phyloP scores from a whole-genome alignment of 2,888 invertebrate genomes.

The Adela reaumurella region DNA sequence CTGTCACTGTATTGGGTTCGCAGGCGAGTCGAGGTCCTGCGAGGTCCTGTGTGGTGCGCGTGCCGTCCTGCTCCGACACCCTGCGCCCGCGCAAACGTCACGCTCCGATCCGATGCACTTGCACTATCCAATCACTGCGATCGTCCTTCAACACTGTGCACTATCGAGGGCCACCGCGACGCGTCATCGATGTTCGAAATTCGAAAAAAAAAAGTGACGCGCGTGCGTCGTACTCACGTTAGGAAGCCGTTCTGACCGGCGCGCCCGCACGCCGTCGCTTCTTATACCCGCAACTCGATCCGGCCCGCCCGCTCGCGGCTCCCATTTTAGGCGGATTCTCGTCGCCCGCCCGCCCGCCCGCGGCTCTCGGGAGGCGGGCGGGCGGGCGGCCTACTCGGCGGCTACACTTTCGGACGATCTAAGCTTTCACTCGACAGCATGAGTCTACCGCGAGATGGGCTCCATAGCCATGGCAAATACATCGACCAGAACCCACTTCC shows the following conservation, averaged over 20 bases:
- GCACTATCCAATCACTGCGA: constrained; percentile 22
- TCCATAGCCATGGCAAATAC: no score
- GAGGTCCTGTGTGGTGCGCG: no score
- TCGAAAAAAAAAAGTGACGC: constrained; percentile 2
- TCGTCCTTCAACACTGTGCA: constrained; percentile 21
- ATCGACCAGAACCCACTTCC: no score
- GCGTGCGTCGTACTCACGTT: constrained; percentile 77
- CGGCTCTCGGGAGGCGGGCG: constrained; percentile 20
- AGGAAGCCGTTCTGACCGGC: constrained; percentile 95
- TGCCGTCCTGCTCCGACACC: background rate
- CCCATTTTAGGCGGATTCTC: constrained; percentile 52
- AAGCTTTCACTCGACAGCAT: constrained; percentile 38
- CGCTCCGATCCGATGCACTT: constrained; percentile 20
- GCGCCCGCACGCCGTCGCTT: constrained; percentile 65
- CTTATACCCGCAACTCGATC: constrained; percentile 83
- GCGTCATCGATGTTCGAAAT: background rate
- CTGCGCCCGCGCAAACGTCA: constrained; percentile 19
- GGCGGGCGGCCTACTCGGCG: constrained; percentile 18
- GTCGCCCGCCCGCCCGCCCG: constrained; percentile 2
- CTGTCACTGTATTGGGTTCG: no score
- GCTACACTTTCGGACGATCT: constrained; percentile 49
- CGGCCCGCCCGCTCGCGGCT: constrained; percentile 46
- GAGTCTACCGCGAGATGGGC: no score
- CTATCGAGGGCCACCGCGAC: background rate
- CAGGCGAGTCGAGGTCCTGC: no score